Conservation (phyloP, 2,888 invertebrate genomes). For the Drosophila merina region DNA sequence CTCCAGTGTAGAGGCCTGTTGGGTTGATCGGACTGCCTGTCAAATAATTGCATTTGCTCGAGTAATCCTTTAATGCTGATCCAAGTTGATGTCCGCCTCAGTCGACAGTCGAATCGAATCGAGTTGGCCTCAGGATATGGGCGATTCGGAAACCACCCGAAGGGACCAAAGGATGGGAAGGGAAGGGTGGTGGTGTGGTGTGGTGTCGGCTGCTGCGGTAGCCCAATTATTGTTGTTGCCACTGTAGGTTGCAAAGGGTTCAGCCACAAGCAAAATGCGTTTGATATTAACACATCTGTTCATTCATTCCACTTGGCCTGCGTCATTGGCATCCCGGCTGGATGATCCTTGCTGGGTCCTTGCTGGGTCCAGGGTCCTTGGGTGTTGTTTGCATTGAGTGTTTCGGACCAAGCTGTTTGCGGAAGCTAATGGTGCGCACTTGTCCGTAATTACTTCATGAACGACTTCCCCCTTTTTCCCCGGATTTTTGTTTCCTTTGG, state of each 20-base stretch:
- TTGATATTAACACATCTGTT: constrained; percentile 84
- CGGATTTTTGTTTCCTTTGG: constrained; percentile 3
- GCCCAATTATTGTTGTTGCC: constrained; percentile 68
- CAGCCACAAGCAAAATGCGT: constrained; percentile 71
- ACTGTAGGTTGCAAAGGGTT: constrained; percentile 75
- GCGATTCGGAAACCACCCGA: constrained; percentile 22
- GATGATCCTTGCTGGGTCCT: not conserved
- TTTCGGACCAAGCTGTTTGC: constrained; percentile 64
- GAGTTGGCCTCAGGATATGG: constrained; percentile 39
- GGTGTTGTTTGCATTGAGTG: constrained; percentile 50
- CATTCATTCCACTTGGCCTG: constrained; percentile 83
- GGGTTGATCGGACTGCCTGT: constrained; percentile 63
- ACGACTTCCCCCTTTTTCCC: constrained; percentile 23
- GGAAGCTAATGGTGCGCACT: constrained; percentile 79
- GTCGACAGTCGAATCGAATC: constrained; percentile 21
- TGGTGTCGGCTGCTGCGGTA: constrained; percentile 76
- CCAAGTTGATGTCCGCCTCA: constrained; percentile 76
- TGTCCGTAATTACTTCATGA: constrained; percentile 72
- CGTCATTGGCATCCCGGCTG: constrained; percentile 41
- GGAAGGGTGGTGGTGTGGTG: constrained; percentile 37
- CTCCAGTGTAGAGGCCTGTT: constrained; percentile 41
- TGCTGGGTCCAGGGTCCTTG: constrained; percentile 26
- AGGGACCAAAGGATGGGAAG: constrained; percentile 6
- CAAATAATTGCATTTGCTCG: constrained; percentile 84
- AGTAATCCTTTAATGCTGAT: constrained; percentile 84